A percentile compares a stretch with the other conserved stretches of the same genome.
Evolutionary conservation across 2,797 vertebrate genomes (phyloP).

Genomic region (Sebastes variabilis): DNA sequence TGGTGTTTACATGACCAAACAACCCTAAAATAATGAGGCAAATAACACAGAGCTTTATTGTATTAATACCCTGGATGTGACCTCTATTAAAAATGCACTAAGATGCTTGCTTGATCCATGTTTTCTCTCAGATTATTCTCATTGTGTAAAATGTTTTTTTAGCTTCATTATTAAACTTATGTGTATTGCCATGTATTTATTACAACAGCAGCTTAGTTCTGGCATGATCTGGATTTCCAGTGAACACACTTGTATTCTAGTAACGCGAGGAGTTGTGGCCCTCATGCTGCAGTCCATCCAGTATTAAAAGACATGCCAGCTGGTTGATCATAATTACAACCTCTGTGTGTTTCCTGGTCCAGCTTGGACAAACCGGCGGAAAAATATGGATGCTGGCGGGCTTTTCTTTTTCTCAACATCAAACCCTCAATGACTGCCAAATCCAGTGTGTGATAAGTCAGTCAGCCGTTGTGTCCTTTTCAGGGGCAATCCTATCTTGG

Average conservation of each 20-base stretch:
- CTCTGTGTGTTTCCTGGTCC: slow-evolving; percentile 22
- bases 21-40: slow-evolving; percentile 40
- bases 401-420: slow-evolving; percentile 4
- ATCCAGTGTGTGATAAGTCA: slow-evolving; percentile 16
- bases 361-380: slow-evolving; percentile 22
- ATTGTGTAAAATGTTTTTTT: slow-evolving; percentile 4
- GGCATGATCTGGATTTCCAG: neutral
- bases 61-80: slow-evolving; percentile 24
- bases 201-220: neutral
- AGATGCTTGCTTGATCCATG: slow-evolving; percentile 22
- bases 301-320: slow-evolving; percentile 22
- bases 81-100: slow-evolving; percentile 41
- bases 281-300: neutral
- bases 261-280: neutral
- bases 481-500: neutral
- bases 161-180: neutral
- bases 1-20: slow-evolving; percentile 42
- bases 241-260: neutral
- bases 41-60: slow-evolving; percentile 13
- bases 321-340: slow-evolving; percentile 56
- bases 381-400: slow-evolving; percentile 17
- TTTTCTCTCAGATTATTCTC: slow-evolving; percentile 26
- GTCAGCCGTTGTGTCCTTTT: slow-evolving; percentile 15
- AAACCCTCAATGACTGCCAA: slow-evolving; percentile 28
- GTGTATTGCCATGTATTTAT: neutral